phyloP scores from a whole-genome alignment of 2,797 vertebrate genomes.

The Cossypha heuglini region DNA sequence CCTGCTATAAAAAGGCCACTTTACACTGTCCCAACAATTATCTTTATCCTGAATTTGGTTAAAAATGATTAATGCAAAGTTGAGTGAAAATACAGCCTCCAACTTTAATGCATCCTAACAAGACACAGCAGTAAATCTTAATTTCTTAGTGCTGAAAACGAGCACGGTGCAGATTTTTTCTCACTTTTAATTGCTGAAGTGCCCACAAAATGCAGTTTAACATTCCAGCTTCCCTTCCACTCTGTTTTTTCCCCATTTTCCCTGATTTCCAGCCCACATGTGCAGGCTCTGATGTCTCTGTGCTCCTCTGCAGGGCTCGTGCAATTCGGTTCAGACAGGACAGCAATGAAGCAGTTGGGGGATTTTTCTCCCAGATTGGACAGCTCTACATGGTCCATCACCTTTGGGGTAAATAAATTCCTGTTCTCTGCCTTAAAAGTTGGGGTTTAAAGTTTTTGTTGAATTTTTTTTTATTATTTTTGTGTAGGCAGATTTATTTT shows the following conservation, averaged over 20 bases:
- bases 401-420: constrained; percentile 87
- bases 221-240: neutral
- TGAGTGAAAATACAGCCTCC: neutral
- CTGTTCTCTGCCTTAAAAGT: neutral
- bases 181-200: neutral
- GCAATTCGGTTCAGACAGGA: constrained; percentile 92
- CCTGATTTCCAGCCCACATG: neutral
- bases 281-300: neutral
- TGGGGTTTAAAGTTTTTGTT: neutral
- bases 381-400: constrained; percentile 96
- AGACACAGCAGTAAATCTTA: neutral
- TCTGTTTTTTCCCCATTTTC: neutral
- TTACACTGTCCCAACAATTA: neutral
- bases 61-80: neutral
- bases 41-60: neutral
- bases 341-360: constrained; percentile 88
- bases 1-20: neutral
- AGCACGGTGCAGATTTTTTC: neutral
- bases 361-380: constrained; percentile 97
- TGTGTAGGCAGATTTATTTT: neutral
- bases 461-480: neutral
- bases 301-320: constrained; percentile 83
- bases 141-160: neutral
- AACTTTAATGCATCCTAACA: neutral
- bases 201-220: neutral